These are phyloP conservation scores for Enteromius fasciolatus DNA, from an alignment of 2,797 vertebrate genomes.

Conservation along the genomic window DNA sequence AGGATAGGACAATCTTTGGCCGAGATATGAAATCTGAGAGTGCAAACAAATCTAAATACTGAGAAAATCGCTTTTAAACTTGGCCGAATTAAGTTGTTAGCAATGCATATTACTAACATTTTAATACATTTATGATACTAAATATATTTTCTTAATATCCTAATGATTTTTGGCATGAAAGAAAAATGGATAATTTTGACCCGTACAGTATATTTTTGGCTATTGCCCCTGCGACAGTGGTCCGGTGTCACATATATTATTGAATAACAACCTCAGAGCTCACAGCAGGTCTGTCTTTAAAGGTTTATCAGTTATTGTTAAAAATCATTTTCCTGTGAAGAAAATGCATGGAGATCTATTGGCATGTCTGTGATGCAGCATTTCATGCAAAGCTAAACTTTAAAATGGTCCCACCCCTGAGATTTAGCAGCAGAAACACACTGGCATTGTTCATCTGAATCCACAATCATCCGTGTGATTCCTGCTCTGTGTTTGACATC, in stretches of 20 bases:
- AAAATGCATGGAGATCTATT: background rate
- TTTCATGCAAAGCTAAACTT: background rate
- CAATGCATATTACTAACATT: too few relatives aligned
- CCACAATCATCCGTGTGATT: background rate
- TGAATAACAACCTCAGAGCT: background rate
- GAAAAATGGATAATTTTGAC: too few relatives aligned
- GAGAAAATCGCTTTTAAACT: too few relatives aligned
- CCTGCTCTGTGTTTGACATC: constrained; percentile 1
- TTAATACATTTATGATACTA: too few relatives aligned
- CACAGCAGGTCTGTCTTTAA: background rate
- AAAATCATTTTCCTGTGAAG: background rate
- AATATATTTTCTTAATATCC: too few relatives aligned
- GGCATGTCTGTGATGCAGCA: background rate
- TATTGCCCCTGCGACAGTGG: too few relatives aligned
- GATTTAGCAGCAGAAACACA: background rate
- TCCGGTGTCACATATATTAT: background rate
- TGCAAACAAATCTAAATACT: too few relatives aligned
- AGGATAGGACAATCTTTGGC: too few relatives aligned
- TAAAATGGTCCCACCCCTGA: background rate
- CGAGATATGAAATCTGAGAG: too few relatives aligned
- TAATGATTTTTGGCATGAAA: too few relatives aligned
- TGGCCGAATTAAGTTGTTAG: too few relatives aligned
- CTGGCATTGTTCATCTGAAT: background rate
- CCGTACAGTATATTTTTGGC: too few relatives aligned
- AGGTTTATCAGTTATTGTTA: background rate